A percentile compares a stretch with the other conserved stretches of the same genome.
Evolutionary conservation across 2,888 invertebrate species (phyloP).

Genomic region (Junonia oenone): DNA sequence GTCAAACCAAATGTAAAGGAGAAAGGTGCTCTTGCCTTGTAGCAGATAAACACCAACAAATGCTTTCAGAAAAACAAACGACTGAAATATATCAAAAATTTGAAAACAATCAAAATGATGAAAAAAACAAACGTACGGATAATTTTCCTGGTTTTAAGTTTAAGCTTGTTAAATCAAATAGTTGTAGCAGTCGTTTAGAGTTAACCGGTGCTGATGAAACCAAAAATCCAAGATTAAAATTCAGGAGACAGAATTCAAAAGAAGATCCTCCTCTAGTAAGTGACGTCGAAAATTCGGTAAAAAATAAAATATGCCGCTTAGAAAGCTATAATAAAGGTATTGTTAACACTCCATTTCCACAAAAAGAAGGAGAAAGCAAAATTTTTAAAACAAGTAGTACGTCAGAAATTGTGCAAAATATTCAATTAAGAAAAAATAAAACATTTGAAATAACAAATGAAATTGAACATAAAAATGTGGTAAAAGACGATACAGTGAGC

Average conservation of each 20-base stretch:
- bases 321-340: slow-evolving; percentile 74
- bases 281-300: slow-evolving; percentile 72
- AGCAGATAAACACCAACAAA: slow-evolving; percentile 61
- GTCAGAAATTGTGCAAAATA: slow-evolving; percentile 35
- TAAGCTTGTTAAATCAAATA: slow-evolving; percentile 90
- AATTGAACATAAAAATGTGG: neutral
- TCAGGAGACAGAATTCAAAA: slow-evolving; percentile 53
- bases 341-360: slow-evolving; percentile 65
- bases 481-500: slow-evolving; percentile 6
- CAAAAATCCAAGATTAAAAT: slow-evolving; percentile 68
- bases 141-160: slow-evolving; percentile 85
- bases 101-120: slow-evolving; percentile 44
- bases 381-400: slow-evolving; percentile 28
- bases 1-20: slow-evolving; percentile 69
- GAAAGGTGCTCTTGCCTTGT: slow-evolving; percentile 74
- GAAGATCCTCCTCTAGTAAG: slow-evolving; percentile 68
- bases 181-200: slow-evolving; percentile 90
- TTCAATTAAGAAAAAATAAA: slow-evolving; percentile 32
- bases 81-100: slow-evolving; percentile 39
- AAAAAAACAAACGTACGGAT: slow-evolving; percentile 53
- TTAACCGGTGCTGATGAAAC: slow-evolving; percentile 84
- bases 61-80: slow-evolving; percentile 47
- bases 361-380: slow-evolving; percentile 42
- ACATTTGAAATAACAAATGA: slow-evolving; percentile 27
- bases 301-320: slow-evolving; percentile 71